A percentile compares a stretch with the other conserved stretches of the same genome.
phyloP scores from a whole-genome alignment of 92 coral and sea anemone species.

The Scolanthus callimorphus region DNA sequence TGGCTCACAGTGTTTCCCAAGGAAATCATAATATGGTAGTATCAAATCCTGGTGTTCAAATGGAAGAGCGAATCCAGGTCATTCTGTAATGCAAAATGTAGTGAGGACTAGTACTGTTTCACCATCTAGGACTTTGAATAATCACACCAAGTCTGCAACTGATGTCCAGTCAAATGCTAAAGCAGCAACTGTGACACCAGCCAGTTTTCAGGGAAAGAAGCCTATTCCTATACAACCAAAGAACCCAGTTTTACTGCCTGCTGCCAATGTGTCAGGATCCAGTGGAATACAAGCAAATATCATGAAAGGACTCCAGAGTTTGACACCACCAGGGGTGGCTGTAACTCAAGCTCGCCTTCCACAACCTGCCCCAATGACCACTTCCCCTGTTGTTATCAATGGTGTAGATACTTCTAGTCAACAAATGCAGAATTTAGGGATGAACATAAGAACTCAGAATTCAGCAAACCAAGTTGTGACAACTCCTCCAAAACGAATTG shows the following conservation, averaged over 20 bases:
- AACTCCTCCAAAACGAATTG: conserved; percentile 72
- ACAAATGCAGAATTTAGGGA: too few species aligned
- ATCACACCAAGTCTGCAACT: conserved; percentile 6
- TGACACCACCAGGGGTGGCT: conserved; percentile 22
- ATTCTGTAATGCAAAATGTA: background rate
- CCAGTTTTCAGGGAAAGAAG: conserved; percentile 77
- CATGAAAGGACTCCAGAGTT: conserved; percentile 23
- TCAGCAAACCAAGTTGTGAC: conserved; percentile 16
- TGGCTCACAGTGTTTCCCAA: too few species aligned
- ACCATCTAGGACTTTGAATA: background rate
- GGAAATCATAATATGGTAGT: too few species aligned
- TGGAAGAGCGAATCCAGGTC: background rate
- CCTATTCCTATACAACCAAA: conserved; percentile 87
- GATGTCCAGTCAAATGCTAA: conserved; percentile 17
- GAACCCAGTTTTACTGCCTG: too few species aligned
- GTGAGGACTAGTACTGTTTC: background rate
- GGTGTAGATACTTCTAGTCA: conserved; percentile 17
- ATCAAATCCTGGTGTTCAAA: too few species aligned
- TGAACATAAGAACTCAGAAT: conserved; percentile 20
- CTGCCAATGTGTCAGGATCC: conserved; percentile 30
- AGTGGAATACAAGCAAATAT: conserved; percentile 16
- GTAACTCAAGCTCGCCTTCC: too few species aligned
- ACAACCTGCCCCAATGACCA: conserved; percentile 17
- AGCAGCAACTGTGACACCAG: conserved; percentile 23
- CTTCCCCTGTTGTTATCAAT: conserved; percentile 25